Evolutionary conservation across 2,888 invertebrate genomes (phyloP), one percentile per base, ranked within the genome.

Genomic region (Yponomeuta cagnagella): DNA sequence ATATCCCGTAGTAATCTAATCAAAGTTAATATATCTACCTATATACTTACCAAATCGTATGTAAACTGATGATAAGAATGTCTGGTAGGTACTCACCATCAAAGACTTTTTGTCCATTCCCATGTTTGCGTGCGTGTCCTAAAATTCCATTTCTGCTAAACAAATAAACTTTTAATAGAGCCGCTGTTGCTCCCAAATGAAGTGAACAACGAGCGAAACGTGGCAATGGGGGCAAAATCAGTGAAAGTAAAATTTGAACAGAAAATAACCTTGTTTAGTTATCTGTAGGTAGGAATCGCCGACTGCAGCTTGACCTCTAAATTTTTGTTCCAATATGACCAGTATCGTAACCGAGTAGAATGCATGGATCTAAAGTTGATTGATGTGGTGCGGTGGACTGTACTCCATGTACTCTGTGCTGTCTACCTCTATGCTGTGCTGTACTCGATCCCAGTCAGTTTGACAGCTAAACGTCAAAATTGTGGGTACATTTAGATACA

Each of bases 151-250:
- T 3, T 58, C 52, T 58, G 52, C 52, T 58, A 58, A 58, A 15
- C 52, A 58, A 58, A 15, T 58, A 15, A 58, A 58, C 15, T 58
- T 58, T 15, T 5, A 58, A 52, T 12, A 12, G 12, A 10, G 10
- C 3, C 52, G 52, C 52, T 58, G 52, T 65, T 31, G 33, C 31
- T 6, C 31, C 12, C 65, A 63, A n/a, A n/a, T 23, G 23, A 63
- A 8, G 23, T 63, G 23, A 10, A 30, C 33, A 31, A 31, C 30
- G 12, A 33, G 31, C 30, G 65, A 65, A 12, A 65, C 65, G 65
- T 65, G 65, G 65, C 65, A 65, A 65, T 30, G 30, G 30, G 9
- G 30, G n/a, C 65, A 8, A 65, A 65, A 65, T 30, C 30, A 65
- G 65, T 65, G 65, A 65, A 65, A 65, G 65, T 30, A 65, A 65